Conservation (phyloP, 30 jellyfish, hydroid and myxozoan species). For the Aurelia aurita complex sp. Pacific region DNA sequence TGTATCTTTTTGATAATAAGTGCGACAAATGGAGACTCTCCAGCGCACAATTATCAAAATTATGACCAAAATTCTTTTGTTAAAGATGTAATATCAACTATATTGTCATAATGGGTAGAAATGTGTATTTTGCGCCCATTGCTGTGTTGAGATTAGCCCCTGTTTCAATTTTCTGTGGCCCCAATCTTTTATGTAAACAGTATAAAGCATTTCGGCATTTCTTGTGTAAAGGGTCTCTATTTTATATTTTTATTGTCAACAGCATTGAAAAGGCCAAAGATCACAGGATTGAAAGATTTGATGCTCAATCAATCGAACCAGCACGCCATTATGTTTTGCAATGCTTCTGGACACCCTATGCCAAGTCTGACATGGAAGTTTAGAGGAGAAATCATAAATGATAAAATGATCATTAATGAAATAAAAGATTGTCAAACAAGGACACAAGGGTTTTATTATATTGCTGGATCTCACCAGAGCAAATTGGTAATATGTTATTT, state of each 20-base stretch:
- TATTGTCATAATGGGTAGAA: too few species aligned
- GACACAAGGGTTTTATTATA: conserved; percentile 49
- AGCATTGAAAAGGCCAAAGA: conserved; percentile 67
- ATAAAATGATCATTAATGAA: background rate
- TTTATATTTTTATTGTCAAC: background rate
- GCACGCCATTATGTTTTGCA: conserved; percentile 40
- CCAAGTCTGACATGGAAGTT: conserved; percentile 73
- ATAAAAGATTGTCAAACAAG: conserved; percentile 50
- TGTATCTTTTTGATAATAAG: too few species aligned
- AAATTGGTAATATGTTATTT: conserved; percentile 55
- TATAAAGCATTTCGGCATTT: background rate
- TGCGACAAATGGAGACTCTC: too few species aligned
- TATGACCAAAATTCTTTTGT: too few species aligned
- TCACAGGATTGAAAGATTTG: conserved; percentile 29
- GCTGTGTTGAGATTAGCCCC: too few species aligned
- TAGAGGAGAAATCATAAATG: conserved; percentile 5
- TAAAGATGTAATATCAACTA: too few species aligned
- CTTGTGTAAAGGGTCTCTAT: background rate
- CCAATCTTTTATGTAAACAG: too few species aligned
- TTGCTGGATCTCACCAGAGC: background rate
- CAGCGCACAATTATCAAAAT: too few species aligned
- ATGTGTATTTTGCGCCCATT: too few species aligned
- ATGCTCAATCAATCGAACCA: conserved; percentile 36
- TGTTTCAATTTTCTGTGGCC: too few species aligned
- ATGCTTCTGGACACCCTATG: conserved; percentile 81